Evolutionary conservation across 2,113 vertebrate species (phyloP), one percentile per base, ranked within the genome.

Genomic region (Podilymbus podiceps): DNA sequence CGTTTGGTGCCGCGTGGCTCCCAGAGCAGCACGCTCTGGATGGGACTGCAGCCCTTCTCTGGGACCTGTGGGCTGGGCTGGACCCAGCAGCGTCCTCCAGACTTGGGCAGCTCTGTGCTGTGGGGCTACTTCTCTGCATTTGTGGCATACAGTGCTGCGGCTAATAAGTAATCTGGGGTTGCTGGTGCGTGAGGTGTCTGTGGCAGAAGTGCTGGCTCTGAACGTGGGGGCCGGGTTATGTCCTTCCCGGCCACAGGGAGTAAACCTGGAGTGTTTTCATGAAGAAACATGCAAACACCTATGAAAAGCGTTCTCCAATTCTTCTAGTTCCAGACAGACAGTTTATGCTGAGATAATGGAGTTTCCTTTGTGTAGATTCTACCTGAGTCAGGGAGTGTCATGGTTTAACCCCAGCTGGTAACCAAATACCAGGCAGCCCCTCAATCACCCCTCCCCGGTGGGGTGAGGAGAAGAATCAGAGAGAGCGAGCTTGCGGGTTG

Each of bases 1-100:
- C 16, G 31, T 46, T 78, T 73, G 59, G 30, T 62, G 30, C 24
- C 1, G 6, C 42, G 27, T 44, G 9, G 15, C n/a, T 27, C 25
- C 52, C 66, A 66, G 22, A 78, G 38, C 33, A 30, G 19, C 14
- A 15, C 0, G 0, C 10, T 15, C 15, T 42, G 11, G 30, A 9
- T 49, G 15, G 28, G 27, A n/a, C 15, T 64, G 42, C 25, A 56
- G 42, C 69, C 63, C 31, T 42, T 63, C 10, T 15, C 25, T 9
- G 23, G 40, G 59, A n/a, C 13, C 28, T 76, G 30, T 50, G 11
- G 28, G 19, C 40, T 72, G n/a, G 28, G 19, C 46, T 20, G 46
- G 44, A 80, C 58, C 27, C 38, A 31, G 38, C 24, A 27, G 17
- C 9, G 8, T 47, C 40, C 44, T 81, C 49, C 28, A 63, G 30